Percentiles rank a stretch among this genome's conserved stretches.
phyloP scores from a whole-genome alignment of 2,888 invertebrate genomes.

The Lycophotia porphyrea region DNA sequence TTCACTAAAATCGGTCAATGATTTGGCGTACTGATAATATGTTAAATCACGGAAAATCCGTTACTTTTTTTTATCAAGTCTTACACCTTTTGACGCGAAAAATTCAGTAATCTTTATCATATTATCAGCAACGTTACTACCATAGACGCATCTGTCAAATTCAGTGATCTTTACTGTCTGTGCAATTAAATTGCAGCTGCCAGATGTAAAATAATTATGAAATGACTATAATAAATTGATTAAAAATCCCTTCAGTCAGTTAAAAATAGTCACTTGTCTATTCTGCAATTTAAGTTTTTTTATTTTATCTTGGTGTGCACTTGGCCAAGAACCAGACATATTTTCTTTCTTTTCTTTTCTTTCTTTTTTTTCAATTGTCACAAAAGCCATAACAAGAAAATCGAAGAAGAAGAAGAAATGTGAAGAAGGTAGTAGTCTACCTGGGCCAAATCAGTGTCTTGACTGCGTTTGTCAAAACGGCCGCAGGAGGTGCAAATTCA shows the following conservation, averaged over 20 bases:
- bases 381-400: background rate
- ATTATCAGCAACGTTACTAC: no score
- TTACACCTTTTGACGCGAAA: background rate
- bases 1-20: background rate
- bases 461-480: constrained; percentile 17
- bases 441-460: background rate
- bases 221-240: no score
- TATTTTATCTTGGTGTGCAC: background rate
- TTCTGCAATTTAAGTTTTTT: background rate
- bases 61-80: background rate
- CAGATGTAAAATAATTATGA: no score
- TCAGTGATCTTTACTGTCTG: no score
- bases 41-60: no score
- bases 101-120: no score
- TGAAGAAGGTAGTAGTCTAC: background rate
- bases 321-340: background rate
- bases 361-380: background rate
- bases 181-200: no score
- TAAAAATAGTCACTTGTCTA: background rate
- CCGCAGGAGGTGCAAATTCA: background rate
- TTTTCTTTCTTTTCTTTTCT: background rate
- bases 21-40: no score
- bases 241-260: no score
- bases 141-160: no score
- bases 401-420: background rate